phyloP scores from a whole-genome alignment of 2,797 vertebrate species.

The Phalanger gymnotis region DNA sequence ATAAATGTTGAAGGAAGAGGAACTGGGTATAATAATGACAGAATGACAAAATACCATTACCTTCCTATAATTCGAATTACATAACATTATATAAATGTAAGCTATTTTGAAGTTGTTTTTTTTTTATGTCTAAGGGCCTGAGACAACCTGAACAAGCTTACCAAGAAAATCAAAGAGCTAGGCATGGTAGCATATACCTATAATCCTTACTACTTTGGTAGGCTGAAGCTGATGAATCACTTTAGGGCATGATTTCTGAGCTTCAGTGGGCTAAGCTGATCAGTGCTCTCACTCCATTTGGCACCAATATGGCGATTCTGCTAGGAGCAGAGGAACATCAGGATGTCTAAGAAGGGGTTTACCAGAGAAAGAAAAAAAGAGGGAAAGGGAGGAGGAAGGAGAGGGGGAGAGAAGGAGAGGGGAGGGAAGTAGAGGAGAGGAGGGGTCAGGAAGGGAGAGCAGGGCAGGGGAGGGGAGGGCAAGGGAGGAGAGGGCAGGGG shows the following conservation, averaged over 20 bases:
- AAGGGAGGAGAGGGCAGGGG: too few species aligned
- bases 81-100: neutral
- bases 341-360: neutral
- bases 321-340: neutral
- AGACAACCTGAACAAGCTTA: neutral
- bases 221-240: neutral
- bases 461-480: neutral
- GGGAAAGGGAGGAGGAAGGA: neutral
- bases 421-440: neutral
- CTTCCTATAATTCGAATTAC: neutral
- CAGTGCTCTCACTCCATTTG: neutral
- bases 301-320: neutral
- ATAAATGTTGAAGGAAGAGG: neutral
- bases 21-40: neutral
- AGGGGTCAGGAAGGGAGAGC: neutral
- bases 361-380: neutral
- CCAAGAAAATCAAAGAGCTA: neutral
- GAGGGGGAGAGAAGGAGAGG: neutral
- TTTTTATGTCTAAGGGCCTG: neutral
- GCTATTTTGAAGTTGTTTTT: neutral
- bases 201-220: neutral
- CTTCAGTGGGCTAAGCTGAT: neutral
- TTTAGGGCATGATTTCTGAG: neutral
- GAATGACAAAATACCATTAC: constrained; percentile 12
- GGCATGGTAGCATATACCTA: neutral